A percentile compares a stretch with the other conserved stretches of the same genome.
phyloP scores from a whole-genome alignment of 2,113 vertebrate species.

The Mixornis gularis region DNA sequence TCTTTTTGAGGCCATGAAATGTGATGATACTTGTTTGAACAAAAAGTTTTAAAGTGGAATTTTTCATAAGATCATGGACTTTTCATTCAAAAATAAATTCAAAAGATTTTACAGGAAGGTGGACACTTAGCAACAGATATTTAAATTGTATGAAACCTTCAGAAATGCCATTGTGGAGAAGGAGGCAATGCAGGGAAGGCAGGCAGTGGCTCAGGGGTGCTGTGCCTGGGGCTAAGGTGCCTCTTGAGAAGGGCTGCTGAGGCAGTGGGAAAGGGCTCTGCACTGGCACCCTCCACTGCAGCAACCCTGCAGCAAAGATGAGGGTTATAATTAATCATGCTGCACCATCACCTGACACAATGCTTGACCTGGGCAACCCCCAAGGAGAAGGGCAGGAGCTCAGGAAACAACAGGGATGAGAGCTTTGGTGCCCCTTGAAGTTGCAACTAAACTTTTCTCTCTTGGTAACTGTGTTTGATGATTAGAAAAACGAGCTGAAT shows the following conservation, averaged over 20 bases:
- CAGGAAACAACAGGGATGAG: neutral
- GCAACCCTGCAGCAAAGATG: neutral
- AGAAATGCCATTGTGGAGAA: neutral
- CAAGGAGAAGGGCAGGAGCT: neutral
- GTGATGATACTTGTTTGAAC: neutral
- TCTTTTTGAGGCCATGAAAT: neutral
- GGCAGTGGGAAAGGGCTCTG: fast-evolving
- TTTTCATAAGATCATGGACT: neutral
- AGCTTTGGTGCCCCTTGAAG: neutral
- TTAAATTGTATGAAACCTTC: neutral
- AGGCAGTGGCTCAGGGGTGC: neutral
- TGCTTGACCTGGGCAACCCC: neutral
- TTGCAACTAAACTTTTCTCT: neutral
- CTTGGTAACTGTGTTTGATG: neutral
- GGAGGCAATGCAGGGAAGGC: neutral
- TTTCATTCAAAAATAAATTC: neutral
- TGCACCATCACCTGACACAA: neutral
- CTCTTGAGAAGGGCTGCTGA: neutral
- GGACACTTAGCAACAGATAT: neutral
- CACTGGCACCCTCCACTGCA: neutral
- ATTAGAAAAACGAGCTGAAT: slow-evolving; percentile 28
- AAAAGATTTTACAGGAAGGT: neutral
- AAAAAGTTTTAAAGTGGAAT: neutral
- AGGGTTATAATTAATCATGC: neutral
- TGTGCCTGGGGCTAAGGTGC: too few species aligned